Evolutionary conservation across 2,888 invertebrate genomes (phyloP).

Genomic region (Sipha maydis): DNA sequence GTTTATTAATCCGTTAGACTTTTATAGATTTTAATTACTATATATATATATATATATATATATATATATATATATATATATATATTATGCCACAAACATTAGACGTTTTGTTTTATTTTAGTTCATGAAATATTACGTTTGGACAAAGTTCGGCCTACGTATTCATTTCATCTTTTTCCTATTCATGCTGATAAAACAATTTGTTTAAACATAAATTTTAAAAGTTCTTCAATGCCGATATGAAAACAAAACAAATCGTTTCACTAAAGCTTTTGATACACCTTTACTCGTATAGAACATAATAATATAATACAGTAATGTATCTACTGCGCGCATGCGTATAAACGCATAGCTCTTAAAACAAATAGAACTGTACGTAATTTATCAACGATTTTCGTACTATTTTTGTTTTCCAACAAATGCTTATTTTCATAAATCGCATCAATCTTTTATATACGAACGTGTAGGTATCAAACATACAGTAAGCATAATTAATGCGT

Average conservation of each 20-base stretch:
- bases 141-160: background rate
- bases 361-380: background rate
- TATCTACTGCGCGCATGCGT: background rate
- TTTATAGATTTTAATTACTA: no score
- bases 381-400: background rate
- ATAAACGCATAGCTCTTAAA: background rate
- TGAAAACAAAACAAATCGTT: background rate
- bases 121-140: background rate
- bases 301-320: background rate
- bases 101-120: background rate
- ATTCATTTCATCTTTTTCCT: background rate
- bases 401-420: no score
- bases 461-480: no score
- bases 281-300: background rate
- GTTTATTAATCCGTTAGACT: background rate
- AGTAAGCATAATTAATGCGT: no score
- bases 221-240: background rate
- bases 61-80: no score
- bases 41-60: no score
- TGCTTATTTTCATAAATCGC: no score
- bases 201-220: background rate
- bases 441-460: no score
- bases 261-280: background rate
- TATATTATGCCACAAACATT: background rate
- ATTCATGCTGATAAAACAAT: background rate